These are phyloP conservation scores for Bradysia coprophila DNA, from an alignment of 1,140 invertebrate species.

Conservation along the genomic window DNA sequence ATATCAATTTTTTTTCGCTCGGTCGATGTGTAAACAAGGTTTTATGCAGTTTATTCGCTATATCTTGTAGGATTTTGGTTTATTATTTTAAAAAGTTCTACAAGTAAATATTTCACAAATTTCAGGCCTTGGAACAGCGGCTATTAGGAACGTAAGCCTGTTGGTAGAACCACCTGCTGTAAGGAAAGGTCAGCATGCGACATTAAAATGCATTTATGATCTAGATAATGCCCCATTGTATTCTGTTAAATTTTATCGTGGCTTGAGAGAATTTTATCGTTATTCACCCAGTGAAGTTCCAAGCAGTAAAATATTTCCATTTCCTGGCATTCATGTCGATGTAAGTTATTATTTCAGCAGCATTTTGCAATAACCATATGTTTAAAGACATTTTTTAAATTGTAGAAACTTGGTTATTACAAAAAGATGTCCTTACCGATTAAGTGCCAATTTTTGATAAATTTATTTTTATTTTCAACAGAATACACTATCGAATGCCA, in stretches of 20 bases:
- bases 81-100: too few species aligned
- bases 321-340: constrained; percentile 51
- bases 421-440: too few species aligned
- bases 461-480: constrained; percentile 29
- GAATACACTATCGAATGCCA: constrained; percentile 49
- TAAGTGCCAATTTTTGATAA: neutral
- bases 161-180: constrained; percentile 33
- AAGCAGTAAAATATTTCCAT: constrained; percentile 45
- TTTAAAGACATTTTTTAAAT: too few species aligned
- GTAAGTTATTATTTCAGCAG: too few species aligned
- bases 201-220: constrained; percentile 50
- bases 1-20: too few species aligned
- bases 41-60: too few species aligned
- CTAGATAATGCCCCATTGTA: constrained; percentile 53
- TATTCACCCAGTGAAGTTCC: constrained; percentile 49
- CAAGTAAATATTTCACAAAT: too few species aligned
- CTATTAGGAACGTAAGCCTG: constrained; percentile 27
- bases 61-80: too few species aligned
- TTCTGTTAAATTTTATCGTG: constrained; percentile 60
- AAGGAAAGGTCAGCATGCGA: constrained; percentile 40
- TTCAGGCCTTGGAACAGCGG: constrained; percentile 14
- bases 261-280: constrained; percentile 56
- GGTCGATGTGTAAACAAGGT: too few species aligned
- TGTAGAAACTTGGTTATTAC: too few species aligned
- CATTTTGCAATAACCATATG: too few species aligned